Evolutionary conservation across 2,888 invertebrate genomes (phyloP), one percentile per base, ranked within the genome.

Genomic region (Andrena haemorrhoa): DNA sequence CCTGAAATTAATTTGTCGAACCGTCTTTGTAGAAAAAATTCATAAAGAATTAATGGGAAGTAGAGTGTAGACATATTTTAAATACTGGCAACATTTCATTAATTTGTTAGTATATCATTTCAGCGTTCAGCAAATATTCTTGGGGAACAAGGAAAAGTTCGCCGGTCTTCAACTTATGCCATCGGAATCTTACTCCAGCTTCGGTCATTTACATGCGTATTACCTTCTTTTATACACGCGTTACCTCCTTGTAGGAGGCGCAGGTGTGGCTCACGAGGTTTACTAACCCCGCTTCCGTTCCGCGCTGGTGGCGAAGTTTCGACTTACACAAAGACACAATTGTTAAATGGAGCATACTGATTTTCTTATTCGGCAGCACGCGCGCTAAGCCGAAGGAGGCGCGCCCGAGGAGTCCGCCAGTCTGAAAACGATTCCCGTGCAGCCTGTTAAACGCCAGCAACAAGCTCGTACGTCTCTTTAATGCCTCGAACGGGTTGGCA

Each of bases 151-250:
- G 33, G 12, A 16, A 53, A 76, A 84, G 73, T 68, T 2, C 76
- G 72, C 65, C 33, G 35, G 71, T 70, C 69, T 70, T 64, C 82
- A 84, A 84, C 71, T 85, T 79, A 41, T 58, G 56, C 75, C 78
- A 63, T 75, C 80, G 79, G 60, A 73, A 79, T 84, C 80, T 77
- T 76, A 69, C 74, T 58, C 23, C 70, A 75, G 65, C 72, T 41
- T 49, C 23, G 33, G 61, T 58, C 87, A 85, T 88, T 88, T 88
- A 88, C 88, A 88, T 88, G 83, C 72, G 87, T 88, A 88, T 88
- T 87, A 87, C 88, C 88, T 88, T 88, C 88, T 86, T 88, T 88
- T 88, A 87, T 75, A 85, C 88, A 85, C 80, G 77, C 86, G 88
- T 85, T 88, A 88, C 87, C 86, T 72, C 83, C 85, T 85, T 85